These are phyloP conservation scores for Otis tarda DNA, from an alignment of 2,113 vertebrate genomes.

Conservation along the genomic window DNA sequence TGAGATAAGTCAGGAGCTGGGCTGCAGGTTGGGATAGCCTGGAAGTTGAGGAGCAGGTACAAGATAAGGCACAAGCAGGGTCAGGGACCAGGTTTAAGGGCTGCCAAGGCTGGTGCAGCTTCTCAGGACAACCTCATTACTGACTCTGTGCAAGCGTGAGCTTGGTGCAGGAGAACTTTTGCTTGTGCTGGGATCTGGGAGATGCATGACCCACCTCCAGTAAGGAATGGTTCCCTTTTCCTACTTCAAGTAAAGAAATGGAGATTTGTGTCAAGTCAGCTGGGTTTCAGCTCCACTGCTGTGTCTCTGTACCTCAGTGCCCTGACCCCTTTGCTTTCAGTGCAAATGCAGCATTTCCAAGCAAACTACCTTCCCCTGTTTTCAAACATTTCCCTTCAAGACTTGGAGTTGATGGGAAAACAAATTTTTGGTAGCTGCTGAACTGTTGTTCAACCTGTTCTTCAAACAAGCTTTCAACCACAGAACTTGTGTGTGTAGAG, in stretches of 20 bases:
- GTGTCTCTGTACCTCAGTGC: too few species aligned
- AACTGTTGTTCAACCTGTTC: neutral
- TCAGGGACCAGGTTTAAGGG: neutral
- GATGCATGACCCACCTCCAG: rapidly evolving
- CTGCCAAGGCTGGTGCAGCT: neutral
- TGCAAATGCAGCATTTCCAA: neutral
- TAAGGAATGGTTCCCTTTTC: neutral
- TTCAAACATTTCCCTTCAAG: neutral
- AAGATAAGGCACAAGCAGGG: neutral
- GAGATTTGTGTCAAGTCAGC: neutral
- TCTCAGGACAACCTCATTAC: neutral
- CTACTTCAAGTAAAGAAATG: neutral
- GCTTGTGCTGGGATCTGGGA: neutral
- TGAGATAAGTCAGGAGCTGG: neutral
- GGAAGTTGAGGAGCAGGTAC: neutral
- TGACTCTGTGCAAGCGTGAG: neutral
- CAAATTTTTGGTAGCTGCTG: neutral
- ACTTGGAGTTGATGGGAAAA: neutral
- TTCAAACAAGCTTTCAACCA: neutral
- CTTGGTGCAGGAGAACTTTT: neutral
- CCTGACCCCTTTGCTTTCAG: neutral
- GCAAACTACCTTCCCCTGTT: neutral
- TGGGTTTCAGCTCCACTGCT: neutral
- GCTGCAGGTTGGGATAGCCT: neutral
- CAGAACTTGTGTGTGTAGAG: neutral